These are phyloP conservation scores for Hyalella azteca DNA, from an alignment of 2,888 invertebrate genomes.

Conservation along the genomic window DNA sequence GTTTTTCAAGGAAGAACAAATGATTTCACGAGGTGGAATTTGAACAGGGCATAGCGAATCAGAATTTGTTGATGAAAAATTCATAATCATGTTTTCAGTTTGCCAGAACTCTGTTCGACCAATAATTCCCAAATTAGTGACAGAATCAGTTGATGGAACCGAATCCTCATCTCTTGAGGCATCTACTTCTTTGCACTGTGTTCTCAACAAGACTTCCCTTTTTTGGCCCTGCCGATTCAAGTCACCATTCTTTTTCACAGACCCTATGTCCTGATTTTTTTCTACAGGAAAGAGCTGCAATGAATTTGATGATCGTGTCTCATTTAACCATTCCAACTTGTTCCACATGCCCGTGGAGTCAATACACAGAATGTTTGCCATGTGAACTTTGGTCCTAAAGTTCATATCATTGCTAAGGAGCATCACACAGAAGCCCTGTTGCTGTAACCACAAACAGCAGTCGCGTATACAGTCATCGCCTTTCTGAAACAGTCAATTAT, in stretches of 20 bases:
- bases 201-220: no score
- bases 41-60: not conserved
- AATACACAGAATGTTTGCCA: conserved; percentile 43
- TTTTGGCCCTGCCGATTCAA: no score
- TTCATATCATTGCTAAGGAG: conserved; percentile 52
- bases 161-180: no score
- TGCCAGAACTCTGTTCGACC: no score
- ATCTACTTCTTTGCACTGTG: no score
- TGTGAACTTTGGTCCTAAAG: conserved; percentile 48
- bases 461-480: conserved; percentile 53
- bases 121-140: no score
- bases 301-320: no score
- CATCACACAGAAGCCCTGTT: conserved; percentile 37
- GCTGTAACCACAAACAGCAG: conserved; percentile 42
- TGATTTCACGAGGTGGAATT: not conserved
- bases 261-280: no score
- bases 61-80: not conserved
- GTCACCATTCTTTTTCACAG: no score
- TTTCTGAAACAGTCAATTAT: conserved; percentile 39
- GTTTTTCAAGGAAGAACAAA: not conserved
- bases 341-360: conserved; percentile 46
- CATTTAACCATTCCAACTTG: not conserved
- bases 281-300: no score
- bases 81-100: not conserved
- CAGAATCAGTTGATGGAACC: no score